Percentiles rank a stretch among this genome's conserved stretches.
phyloP scores from a whole-genome alignment of 2,113 vertebrate species.

The Rousettus leschenaultii region DNA sequence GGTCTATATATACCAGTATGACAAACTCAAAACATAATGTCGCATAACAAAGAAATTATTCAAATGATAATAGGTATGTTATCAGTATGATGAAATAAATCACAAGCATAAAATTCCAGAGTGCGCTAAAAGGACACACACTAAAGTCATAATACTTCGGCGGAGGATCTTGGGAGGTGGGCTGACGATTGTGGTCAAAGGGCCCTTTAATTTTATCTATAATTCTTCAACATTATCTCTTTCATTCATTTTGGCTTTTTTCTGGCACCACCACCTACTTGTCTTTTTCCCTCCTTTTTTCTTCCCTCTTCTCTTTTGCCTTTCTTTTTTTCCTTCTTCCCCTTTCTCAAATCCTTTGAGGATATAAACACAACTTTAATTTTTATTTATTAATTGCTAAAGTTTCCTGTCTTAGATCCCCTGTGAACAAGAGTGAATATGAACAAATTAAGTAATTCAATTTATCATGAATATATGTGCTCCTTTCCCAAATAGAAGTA shows the following conservation, averaged over 20 bases:
- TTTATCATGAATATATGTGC: neutral
- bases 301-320: neutral
- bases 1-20: neutral
- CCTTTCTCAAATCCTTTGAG: neutral
- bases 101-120: neutral
- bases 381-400: constrained; percentile 19
- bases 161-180: neutral
- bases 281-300: neutral
- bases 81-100: neutral
- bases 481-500: neutral
- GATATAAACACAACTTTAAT: neutral
- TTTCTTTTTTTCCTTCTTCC: too few relatives aligned
- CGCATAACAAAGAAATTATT: neutral
- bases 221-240: neutral
- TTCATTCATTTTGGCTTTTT: neutral
- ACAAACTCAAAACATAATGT: neutral
- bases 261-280: accelerated
- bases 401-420: neutral
- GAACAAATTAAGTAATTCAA: neutral
- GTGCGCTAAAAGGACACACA: neutral
- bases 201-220: neutral
- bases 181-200: neutral
- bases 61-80: neutral
- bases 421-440: neutral
- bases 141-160: neutral